Evolutionary conservation across 37 sponge, comb jelly and placozoan species (phyloP), one percentile per base, ranked within the genome.

Genomic region (Chondrilla cf. caribensis): DNA sequence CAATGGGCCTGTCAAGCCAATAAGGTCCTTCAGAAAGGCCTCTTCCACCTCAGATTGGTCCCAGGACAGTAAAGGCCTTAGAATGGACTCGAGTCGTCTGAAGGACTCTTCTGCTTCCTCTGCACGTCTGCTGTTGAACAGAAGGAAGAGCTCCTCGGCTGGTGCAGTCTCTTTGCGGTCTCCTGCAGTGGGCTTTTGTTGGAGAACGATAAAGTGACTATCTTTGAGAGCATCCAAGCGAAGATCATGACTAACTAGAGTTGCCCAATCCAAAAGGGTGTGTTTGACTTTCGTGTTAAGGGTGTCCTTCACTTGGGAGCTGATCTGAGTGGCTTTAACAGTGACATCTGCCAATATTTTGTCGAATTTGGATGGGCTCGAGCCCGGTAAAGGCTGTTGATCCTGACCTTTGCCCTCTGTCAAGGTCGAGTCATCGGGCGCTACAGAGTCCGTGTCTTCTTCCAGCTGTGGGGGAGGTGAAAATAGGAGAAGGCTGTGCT

Each of bases 161-260:
- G 8, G 7, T 0, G 41, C 44, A 29, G 0, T 29, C 44, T 37
- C 76, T 39, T 39, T 37, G 6, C 18, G 42, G 1, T 36, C 44
- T 1, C 43, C 8, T 73, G 22, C 38, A 18, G 37, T 70, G 7
- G 22, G 31, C 1, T 43, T 0, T 6, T 73, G 76, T 19, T 73
- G 76, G 11, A 73, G 76, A 40, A 73, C 40, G 41, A 73, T 42
- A 43, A n/a, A 73, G 44, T 73, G 40, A 43, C 76, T 73, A 25
- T 8, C 44, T 4, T 32, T 73, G 8, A 73, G 76, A 1, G 44
- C 44, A 18, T 73, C 76, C 76, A 73, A 24, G 11, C 76, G 76
- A 15, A 73, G 43, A 7, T 73, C 76, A 73, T 73, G 44, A 43
- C 44, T 42, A 15, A 73, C 41, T 6, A 73, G 44, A 38, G 76